Base-by-base conservation (phyloP, 2,888 invertebrate species). In the Tyria jacobaeae region DNA sequence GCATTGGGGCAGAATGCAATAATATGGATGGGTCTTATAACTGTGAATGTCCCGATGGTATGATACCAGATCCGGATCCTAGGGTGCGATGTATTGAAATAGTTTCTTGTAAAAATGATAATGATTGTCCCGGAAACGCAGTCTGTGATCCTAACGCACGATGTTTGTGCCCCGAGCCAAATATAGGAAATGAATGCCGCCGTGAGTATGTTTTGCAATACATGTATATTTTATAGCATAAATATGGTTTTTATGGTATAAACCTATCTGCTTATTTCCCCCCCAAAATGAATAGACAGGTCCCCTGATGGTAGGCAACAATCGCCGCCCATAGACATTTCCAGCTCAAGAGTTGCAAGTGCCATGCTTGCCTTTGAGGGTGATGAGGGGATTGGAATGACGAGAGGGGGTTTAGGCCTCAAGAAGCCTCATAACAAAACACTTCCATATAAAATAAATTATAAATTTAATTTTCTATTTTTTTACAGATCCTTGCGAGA, bases 161-260 rank as follows among this genome's bases (percentile, higher is more conserved):
- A 79, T 98, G 98, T 84, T 87, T 97, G 41, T 98, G 98, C 79
- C 98, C 98, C 3, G 97, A 97, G 81, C 98, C 98, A 0, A 98
- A 98, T 84, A 94, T 97, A 75, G 98, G 98, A 76, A 97, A 98
- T 78, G 97, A 98, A 82, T 98, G 98, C 80, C 95, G 98, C 89
- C 98, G 97, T 97, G 95, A 96, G 97, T 95, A 75, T 62, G 49
- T 25, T 60, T 39, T 47, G 14, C 25, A 25, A n/a, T n/a, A n/a
- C n/a, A n/a, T n/a, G n/a, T n/a, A n/a, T n/a, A n/a, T n/a, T n/a
- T n/a, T n/a, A n/a, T n/a, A n/a, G n/a, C n/a, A n/a, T n/a, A n/a
- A n/a, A n/a, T n/a, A n/a, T n/a, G n/a, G n/a, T n/a, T n/a, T n/a
- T n/a, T n/a, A n/a, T n/a, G n/a, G n/a, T n/a, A n/a, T n/a, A n/a